Evolutionary conservation across 2,888 invertebrate genomes (phyloP).

Genomic region (Rhingia rostrata): DNA sequence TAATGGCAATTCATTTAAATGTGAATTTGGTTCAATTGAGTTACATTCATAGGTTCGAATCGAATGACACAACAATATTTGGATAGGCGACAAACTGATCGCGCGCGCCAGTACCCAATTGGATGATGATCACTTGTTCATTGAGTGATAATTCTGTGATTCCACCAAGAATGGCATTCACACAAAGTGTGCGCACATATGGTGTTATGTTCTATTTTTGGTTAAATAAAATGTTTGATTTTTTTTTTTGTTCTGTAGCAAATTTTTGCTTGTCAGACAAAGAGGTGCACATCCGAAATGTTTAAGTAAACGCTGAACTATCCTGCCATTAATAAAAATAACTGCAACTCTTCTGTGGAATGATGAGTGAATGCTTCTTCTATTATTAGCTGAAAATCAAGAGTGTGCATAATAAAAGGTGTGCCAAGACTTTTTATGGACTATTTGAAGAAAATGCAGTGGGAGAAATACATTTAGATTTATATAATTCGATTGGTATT

Average conservation of each 20-base stretch:
- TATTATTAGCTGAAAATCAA: slow-evolving; percentile 2
- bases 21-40: neutral
- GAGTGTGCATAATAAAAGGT: neutral
- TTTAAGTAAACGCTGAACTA: slow-evolving; percentile 22
- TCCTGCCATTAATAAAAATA: slow-evolving; percentile 11
- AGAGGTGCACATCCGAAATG: slow-evolving; percentile 27
- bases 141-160: slow-evolving; percentile 50
- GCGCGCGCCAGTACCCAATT: slow-evolving; percentile 21
- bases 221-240: neutral
- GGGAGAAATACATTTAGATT: neutral
- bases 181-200: slow-evolving; percentile 33
- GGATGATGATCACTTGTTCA: slow-evolving; percentile 56
- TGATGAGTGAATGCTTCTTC: slow-evolving; percentile 11
- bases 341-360: slow-evolving; percentile 11
- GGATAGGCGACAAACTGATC: neutral
- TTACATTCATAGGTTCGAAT: neutral
- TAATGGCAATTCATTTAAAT: neutral
- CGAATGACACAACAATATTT: slow-evolving; percentile 2
- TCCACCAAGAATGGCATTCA: neutral
- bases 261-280: slow-evolving; percentile 19
- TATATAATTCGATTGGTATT: neutral
- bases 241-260: neutral
- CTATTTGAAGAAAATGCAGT: neutral
- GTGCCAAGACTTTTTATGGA: slow-evolving; percentile 31
- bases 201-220: slow-evolving; percentile 22